Conservation (phyloP, 2,797 vertebrate species). For the Pantherophis vulpinus region DNA sequence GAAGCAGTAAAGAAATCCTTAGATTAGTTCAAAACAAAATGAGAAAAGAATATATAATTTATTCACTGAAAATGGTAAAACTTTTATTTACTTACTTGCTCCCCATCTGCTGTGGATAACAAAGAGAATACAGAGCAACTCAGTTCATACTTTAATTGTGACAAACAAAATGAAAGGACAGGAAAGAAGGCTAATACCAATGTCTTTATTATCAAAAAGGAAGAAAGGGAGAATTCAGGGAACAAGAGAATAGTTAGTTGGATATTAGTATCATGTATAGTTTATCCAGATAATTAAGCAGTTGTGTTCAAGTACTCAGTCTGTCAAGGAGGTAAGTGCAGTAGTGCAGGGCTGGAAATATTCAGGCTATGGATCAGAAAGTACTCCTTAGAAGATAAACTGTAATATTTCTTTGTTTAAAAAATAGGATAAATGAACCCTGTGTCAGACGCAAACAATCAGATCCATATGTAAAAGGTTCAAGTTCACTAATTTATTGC, state of each 20-base stretch:
- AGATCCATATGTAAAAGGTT: neutral
- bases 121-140: neutral
- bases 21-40: neutral
- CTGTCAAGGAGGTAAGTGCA: neutral
- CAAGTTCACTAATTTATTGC: neutral
- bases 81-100: too few relatives aligned
- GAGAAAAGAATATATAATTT: neutral
- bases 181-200: neutral
- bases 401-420: neutral
- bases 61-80: neutral
- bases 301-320: neutral
- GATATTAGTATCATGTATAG: neutral
- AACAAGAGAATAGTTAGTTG: neutral
- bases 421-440: neutral
- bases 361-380: neutral
- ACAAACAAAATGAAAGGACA: neutral
- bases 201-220: neutral
- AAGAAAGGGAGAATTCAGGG: neutral
- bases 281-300: neutral
- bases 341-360: neutral
- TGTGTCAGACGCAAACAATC: neutral
- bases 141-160: neutral
- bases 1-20: neutral
- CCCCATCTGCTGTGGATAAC: neutral
- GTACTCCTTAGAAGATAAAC: neutral